Evolutionary conservation across 2,888 invertebrate genomes (phyloP), one percentile per base, ranked within the genome.

Genomic region (Drosophila pegasa): DNA sequence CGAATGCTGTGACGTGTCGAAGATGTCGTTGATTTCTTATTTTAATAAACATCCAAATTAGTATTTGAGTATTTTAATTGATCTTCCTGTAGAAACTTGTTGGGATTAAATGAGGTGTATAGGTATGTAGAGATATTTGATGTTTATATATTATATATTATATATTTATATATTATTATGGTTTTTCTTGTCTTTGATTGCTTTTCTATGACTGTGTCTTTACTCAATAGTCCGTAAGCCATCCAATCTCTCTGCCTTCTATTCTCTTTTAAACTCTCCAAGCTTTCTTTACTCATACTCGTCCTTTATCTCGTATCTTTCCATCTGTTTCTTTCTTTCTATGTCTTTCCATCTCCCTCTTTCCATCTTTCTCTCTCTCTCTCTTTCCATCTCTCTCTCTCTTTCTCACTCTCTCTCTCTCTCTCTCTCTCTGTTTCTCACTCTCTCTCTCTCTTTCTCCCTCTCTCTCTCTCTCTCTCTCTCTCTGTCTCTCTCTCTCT

Each of bases 1-100:
- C 63, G 43, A 55, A 7, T 6, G n/a, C 29, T 10, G 37, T 86
- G 87, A 82, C 87, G 82, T 84, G 60, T 48, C 12, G 4, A 25
- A 62, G 33, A 16, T 43, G 50, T 31, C 59, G 41, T 18, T 29
- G 25, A 33, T 54, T 31, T 63, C n/a, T 47, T 35, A 25, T 38
- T 35, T 58, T 41, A 9, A 18, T 35, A 31, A 31, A 57, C 6
- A 37, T 12, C 5, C 5, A 16, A 50, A 37, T n/a, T n/a, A 10
- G 18, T 25, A 25, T n/a, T n/a, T 9, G 2, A 12, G 4, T 2
- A n/a, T n/a, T n/a, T n/a, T n/a, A n/a, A n/a, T n/a, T n/a, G n/a
- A n/a, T n/a, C n/a, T n/a, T n/a, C n/a, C n/a, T n/a, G n/a, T n/a
- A n/a, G n/a, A n/a, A n/a, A n/a, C n/a, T n/a, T n/a, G n/a, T n/a